These are phyloP conservation scores for Ctena decussata DNA, from an alignment of 2,888 invertebrate genomes.

Conservation along the genomic window DNA sequence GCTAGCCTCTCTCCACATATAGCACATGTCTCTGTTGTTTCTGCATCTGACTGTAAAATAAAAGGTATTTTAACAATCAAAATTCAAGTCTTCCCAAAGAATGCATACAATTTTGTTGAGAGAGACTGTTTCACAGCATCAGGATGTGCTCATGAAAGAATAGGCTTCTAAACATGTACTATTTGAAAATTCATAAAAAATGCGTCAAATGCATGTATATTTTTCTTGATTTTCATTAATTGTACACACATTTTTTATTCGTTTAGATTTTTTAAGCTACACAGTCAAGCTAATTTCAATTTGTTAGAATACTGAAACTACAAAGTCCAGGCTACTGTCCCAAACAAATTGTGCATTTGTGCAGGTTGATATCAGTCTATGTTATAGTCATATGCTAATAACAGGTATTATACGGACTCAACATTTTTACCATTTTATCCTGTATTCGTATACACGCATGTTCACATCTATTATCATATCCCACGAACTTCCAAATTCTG, in stretches of 20 bases:
- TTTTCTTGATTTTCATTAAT: too few relatives aligned
- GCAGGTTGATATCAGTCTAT: neutral
- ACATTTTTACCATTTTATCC: neutral
- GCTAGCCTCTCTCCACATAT: neutral
- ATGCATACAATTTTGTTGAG: neutral
- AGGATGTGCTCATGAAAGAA: neutral
- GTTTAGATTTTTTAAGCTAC: too few relatives aligned
- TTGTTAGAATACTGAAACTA: too few relatives aligned
- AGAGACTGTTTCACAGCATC: neutral
- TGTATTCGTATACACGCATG: too few relatives aligned
- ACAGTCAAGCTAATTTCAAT: too few relatives aligned
- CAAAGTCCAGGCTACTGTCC: neutral
- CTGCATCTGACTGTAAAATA: neutral
- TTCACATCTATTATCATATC: too few relatives aligned
- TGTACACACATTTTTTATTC: too few relatives aligned
- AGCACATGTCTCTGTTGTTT: neutral
- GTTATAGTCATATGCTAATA: neutral
- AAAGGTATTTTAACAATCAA: too few relatives aligned
- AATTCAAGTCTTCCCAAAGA: neutral
- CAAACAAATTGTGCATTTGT: neutral
- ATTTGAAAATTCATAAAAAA: too few relatives aligned
- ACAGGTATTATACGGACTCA: neutral
- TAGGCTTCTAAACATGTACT: neutral
- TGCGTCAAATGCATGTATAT: too few relatives aligned
- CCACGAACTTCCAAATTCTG: neutral